These are phyloP conservation scores for Eretmocerus hayati DNA, from an alignment of 2,888 invertebrate genomes.

Conservation along the genomic window DNA sequence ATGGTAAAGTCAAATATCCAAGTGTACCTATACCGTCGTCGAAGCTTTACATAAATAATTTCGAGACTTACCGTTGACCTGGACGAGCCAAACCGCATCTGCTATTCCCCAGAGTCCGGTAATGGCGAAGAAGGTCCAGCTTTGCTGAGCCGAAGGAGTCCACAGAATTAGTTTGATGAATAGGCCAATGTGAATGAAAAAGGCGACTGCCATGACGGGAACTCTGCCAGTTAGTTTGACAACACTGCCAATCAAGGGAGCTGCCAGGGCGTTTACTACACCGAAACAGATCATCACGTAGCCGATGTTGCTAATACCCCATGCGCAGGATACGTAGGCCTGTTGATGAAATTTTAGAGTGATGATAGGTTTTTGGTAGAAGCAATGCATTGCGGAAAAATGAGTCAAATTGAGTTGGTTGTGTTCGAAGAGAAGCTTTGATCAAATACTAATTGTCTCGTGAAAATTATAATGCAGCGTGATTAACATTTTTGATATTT, in stretches of 20 bases:
- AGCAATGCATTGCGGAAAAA: too few species aligned
- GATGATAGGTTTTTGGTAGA: too few species aligned
- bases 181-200: slow-evolving; percentile 63
- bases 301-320: slow-evolving; percentile 85
- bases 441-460: too few species aligned
- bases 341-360: too few species aligned
- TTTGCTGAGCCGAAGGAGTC: slow-evolving; percentile 64
- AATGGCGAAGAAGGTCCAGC: slow-evolving; percentile 66
- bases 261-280: slow-evolving; percentile 78
- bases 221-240: slow-evolving; percentile 74
- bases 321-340: slow-evolving; percentile 80
- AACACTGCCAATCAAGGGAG: slow-evolving; percentile 70
- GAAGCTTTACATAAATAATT: too few species aligned
- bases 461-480: too few species aligned
- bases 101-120: slow-evolving; percentile 84
- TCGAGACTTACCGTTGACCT: slow-evolving; percentile 69
- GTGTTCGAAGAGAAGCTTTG: too few species aligned
- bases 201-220: slow-evolving; percentile 69
- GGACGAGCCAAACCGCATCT: slow-evolving; percentile 87
- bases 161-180: slow-evolving; percentile 64
- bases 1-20: too few species aligned
- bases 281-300: slow-evolving; percentile 93
- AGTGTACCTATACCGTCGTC: too few species aligned
- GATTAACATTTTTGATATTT: too few species aligned
- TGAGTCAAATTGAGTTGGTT: too few species aligned